A percentile compares a stretch with the other conserved stretches of the same genome.
phyloP scores from a whole-genome alignment of 2,113 vertebrate species.

The Eolophus roseicapilla region DNA sequence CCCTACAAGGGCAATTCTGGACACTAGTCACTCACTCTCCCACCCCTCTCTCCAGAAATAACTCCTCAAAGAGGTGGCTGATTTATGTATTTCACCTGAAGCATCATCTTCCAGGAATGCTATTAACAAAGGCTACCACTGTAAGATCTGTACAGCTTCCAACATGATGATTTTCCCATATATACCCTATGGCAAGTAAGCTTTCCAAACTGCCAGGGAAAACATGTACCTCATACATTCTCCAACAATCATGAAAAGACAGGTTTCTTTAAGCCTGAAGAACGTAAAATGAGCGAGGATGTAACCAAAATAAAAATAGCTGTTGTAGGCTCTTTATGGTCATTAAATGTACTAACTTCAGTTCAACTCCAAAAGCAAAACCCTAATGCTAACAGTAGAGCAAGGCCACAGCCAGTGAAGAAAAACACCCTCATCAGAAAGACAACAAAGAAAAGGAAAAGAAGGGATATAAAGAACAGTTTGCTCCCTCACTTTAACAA shows the following conservation, averaged over 20 bases:
- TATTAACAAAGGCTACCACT: neutral
- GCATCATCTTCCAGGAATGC: neutral
- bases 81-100: neutral
- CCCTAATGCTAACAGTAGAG: neutral
- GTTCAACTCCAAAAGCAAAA: neutral
- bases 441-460: neutral
- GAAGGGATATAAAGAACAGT: neutral
- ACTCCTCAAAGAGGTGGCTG: neutral
- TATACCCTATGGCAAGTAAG: neutral
- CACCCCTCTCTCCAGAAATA: neutral
- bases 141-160: neutral
- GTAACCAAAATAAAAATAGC: neutral
- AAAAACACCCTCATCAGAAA: neutral
- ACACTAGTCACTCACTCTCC: neutral
- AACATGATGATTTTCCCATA: neutral
- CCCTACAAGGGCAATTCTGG: neutral
- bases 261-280: neutral
- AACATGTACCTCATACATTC: neutral
- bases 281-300: neutral
- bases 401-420: neutral
- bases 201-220: neutral
- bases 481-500: neutral
- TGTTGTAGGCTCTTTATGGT: neutral
- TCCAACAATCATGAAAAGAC: neutral
- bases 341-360: neutral